Evolutionary conservation across 2,113 vertebrate species (phyloP), one percentile per base, ranked within the genome.

Genomic region (Phrynosoma blainvillii): DNA sequence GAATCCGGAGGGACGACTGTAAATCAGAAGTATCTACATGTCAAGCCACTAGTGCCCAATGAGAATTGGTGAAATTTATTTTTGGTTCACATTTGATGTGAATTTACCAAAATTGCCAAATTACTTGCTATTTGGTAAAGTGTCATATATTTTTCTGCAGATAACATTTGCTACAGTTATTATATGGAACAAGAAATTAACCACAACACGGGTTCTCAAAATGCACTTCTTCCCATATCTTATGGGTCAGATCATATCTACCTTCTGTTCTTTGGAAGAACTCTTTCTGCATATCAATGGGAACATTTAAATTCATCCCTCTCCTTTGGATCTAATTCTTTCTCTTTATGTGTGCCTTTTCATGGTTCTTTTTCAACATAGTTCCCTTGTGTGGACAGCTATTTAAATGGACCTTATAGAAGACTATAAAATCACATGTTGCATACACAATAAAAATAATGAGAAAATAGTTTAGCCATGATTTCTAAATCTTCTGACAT

Each of bases 401-500:
- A 71, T 25, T 76, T 1, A 0, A 52, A 59, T 79, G 40, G 23
- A 85, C 76, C 40, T 25, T 87, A 47, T 10, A 82, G 25, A 76
- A 75, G 12, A 56, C 14, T 10, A 10, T 47, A 18, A 36, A 88
- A 82, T 30, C 8, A 25, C 5, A n/a, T 66, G 32, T 68, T 82
- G 14, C 3, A 9, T n/a, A 56, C 25, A 47, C 54, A 78, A 52
- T 42, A 16, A 79, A 90, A 90, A 81, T 1, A 30, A 21, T 7
- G 18, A 30, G 40, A 84, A 74, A 59, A 25, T 23, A 65, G 4
- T 25, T 75, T 25, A 80, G 87, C 93, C 80, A 77, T 62, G 80
- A 47, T 54, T 71, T 76, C 20, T 0, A 0, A 27, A 70, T 86
- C 36, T 76, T 66, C 27, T 0, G 0, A 79, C 76, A 79, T 74